phyloP scores from a whole-genome alignment of 2,797 vertebrate species.

The Xenentodon cancila region DNA sequence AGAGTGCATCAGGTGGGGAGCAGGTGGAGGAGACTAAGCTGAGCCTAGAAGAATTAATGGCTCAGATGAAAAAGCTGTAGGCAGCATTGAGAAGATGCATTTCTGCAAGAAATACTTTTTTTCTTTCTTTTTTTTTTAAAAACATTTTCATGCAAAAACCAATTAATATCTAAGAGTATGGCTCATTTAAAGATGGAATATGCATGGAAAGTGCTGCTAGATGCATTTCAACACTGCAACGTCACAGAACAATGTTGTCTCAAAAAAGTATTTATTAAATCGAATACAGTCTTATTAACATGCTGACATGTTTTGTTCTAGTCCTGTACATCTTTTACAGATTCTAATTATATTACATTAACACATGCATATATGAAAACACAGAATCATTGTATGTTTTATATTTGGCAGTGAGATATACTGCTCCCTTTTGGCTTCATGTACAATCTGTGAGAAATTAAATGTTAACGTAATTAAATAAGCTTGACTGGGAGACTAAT shows the following conservation, averaged over 20 bases:
- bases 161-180: neutral
- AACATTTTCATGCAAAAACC: constrained; percentile 18
- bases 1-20: constrained; percentile 73
- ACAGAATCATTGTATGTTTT: constrained; percentile 16
- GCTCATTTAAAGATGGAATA: constrained; percentile 6
- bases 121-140: constrained; percentile 5
- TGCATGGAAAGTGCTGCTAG: constrained; percentile 40
- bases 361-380: constrained; percentile 34
- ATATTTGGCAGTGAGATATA: constrained; percentile 8
- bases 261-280: constrained; percentile 81
- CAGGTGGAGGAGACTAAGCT: constrained; percentile 87
- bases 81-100: constrained; percentile 9
- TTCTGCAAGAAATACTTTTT: constrained; percentile 5
- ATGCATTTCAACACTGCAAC: constrained; percentile 23
- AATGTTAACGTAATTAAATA: too few relatives aligned
- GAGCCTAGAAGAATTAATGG: constrained; percentile 96
- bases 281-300: constrained; percentile 29
- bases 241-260: constrained; percentile 48
- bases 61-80: constrained; percentile 93
- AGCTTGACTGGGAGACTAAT: too few relatives aligned
- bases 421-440: too few relatives aligned
- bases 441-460: neutral
- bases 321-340: constrained; percentile 6
- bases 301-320: neutral
- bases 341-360: constrained; percentile 14